phyloP scores from a whole-genome alignment of 2,797 vertebrate species.

The Synanceia verrucosa region DNA sequence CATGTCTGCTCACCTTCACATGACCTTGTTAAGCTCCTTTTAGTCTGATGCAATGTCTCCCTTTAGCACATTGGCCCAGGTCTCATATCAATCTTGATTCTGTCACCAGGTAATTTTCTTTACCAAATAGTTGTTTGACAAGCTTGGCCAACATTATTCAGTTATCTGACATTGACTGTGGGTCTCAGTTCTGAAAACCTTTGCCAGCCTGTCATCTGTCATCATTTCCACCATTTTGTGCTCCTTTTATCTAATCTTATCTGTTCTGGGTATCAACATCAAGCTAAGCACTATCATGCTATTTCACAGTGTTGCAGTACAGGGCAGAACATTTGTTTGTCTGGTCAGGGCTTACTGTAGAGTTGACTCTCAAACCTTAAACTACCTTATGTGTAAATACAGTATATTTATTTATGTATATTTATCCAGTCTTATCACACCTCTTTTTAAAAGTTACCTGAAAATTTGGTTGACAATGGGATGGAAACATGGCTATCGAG shows the following conservation, averaged over 20 bases:
- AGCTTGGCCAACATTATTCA: background rate
- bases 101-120: background rate
- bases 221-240: background rate
- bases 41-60: background rate
- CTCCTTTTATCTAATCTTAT: too few relatives aligned
- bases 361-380: background rate
- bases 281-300: too few relatives aligned
- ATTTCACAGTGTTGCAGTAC: too few relatives aligned
- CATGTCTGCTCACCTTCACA: background rate
- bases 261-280: too few relatives aligned
- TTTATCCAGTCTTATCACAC: background rate
- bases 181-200: background rate
- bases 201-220: background rate
- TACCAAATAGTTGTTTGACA: background rate
- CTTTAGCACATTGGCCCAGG: background rate
- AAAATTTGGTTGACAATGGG: too few relatives aligned
- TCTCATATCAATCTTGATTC: background rate
- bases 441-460: background rate
- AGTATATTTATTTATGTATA: background rate
- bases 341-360: background rate
- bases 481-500: too few relatives aligned
- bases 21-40: background rate
- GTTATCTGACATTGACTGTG: background rate
- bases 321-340: background rate
- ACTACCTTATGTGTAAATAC: too few relatives aligned